Base-by-base conservation (phyloP, 2,113 vertebrate species). In the Verasper variegatus region DNA sequence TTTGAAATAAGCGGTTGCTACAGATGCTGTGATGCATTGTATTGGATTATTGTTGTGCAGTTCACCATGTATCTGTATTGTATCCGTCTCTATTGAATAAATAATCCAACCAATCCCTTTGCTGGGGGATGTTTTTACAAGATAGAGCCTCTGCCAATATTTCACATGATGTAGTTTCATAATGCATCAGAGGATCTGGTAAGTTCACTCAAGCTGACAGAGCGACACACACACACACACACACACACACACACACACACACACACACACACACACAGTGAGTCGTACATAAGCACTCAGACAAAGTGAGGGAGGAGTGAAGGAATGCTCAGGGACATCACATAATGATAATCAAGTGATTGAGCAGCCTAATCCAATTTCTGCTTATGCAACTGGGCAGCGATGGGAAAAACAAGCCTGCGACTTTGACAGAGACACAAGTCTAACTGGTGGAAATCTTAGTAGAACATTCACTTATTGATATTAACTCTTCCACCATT, bases 341-440 rank as follows among this genome's bases (percentile, higher is more conserved):
- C 76, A 54, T 83, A 75, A 90, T 82, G 65, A 54, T 78, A 37
- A n/a, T 60, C 49, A 56, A 61, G 69, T 45, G 13, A 73, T 17
- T 49, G 56, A 14, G 23, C 5, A 40, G 26, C 15, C 59, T 85
- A 89, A 91, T 89, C 73, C 45, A 77, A 90, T 91, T 89, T 80
- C 45, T 60, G n/a, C 62, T 23, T 54, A 71, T 78, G 70, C 45
- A 66, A 72, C n/a, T 71, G 56, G n/a, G 62, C 62, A 31, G 20
- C 40, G 35, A 58, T 68, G 47, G 66, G 57, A 66, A 80, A 74
- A 78, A 79, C 71, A 81, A 86, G 73, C 1, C 31, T 3, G 35
- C 5, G 2, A 35, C 24, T 68, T 37, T 62, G 59, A 67, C 68
- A 45, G 35, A 47, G 12, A 65, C 59, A 55, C 55, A 45, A 31